These are phyloP conservation scores for Caerostris extrusa DNA, from an alignment of 1,140 invertebrate species.

Conservation along the genomic window DNA sequence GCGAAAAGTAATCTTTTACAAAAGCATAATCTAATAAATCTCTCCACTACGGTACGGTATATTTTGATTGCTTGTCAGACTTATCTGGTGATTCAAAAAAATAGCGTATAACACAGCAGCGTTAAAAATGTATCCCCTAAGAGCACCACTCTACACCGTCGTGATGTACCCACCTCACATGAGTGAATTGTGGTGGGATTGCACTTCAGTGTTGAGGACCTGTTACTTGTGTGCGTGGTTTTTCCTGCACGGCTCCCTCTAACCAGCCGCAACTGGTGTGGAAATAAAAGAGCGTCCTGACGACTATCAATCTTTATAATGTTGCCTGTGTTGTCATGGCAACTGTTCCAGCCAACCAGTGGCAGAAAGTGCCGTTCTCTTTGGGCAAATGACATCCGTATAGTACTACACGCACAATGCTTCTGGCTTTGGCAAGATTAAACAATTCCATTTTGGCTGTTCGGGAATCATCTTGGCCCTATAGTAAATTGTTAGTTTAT, in stretches of 20 bases:
- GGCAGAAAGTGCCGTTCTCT: constrained; percentile 23
- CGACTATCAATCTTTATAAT: constrained; percentile 49
- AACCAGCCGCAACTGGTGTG: constrained; percentile 33
- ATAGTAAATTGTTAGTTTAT: not conserved
- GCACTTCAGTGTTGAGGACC: not conserved
- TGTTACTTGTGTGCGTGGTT: constrained; percentile 32
- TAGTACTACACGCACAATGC: not conserved
- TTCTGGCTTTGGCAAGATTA: constrained; percentile 27
- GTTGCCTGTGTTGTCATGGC: constrained; percentile 13
- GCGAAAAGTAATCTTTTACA: constrained; percentile 20
- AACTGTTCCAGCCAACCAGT: not conserved
- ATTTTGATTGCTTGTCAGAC: constrained; percentile 18
- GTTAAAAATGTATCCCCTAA: constrained; percentile 35
- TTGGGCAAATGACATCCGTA: constrained; percentile 25
- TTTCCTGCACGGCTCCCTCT: not conserved
- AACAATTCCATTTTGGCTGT: constrained; percentile 37
- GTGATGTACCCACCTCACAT: not conserved
- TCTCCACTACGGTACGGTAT: not conserved
- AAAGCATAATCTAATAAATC: constrained; percentile 19
- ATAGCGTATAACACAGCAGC: not conserved
- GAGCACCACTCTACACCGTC: not conserved
- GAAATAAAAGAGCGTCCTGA: not conserved
- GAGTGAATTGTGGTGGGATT: not conserved
- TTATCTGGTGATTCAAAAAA: constrained; percentile 34
- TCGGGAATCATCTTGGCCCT: not conserved